Base-by-base conservation (phyloP, 2,888 invertebrate species). In the Eustalomyia histrio region DNA sequence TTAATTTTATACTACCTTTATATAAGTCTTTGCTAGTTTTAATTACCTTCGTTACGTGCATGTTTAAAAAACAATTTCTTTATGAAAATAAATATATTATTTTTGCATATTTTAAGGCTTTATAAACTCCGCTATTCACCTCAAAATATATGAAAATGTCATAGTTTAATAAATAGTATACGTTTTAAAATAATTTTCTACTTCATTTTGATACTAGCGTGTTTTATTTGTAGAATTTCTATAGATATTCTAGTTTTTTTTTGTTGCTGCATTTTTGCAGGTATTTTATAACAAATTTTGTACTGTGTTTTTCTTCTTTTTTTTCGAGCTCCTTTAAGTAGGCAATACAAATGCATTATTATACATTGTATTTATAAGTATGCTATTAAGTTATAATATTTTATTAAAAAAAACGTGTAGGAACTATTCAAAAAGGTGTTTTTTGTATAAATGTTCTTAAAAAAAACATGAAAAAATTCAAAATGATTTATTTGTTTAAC, bases 301-400 rank as follows among this genome's bases (percentile, higher is more conserved):
- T 29, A 29, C 39, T 43, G n/a, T n/a, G n/a, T n/a, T n/a, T n/a
- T n/a, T n/a, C n/a, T 14, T 61, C 8, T 29, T 21, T 43, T 68
- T 68, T 29, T 1, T 6, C 6, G 33, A 55, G 52, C 60, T 72
- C 72, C 64, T 76, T 64, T 64, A 52, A 69, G 63, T 64, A 67
- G 63, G 67, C 61, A 33, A 24, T 17, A 64, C 18, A 16, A 47
- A 64, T 29, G 43, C 6, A n/a, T 29, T 29, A 12, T 12, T 33
- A 61, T 33, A 47, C 18, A 74, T 74, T 69, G 74, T 69, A 64
- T 53, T 69, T 64, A 53, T 58, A 79, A 79, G 74, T 73, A 74
- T 67, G 67, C 68, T 9, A 68, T 74, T 68, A 43, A 29, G 29
- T 29, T 52, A 74, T 43, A 29, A 21, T 58, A 29, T 21, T 24